Evolutionary conservation across 2,888 invertebrate genomes (phyloP), one percentile per base, ranked within the genome.

Genomic region (Scrobipalpa atriplicella): DNA sequence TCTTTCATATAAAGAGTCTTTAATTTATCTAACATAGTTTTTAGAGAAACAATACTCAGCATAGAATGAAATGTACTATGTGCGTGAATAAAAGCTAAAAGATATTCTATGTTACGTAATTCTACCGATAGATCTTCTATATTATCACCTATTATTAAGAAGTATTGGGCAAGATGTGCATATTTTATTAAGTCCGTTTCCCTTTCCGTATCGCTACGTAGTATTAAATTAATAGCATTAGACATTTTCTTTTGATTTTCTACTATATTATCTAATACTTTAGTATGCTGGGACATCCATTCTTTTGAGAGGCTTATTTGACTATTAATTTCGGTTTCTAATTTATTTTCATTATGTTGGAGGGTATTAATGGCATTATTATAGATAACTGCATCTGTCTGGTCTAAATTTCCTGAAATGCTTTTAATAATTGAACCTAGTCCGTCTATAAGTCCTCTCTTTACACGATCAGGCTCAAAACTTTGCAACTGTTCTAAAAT

Each of bases 321-420:
- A 9, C 58, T 62, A 51, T 54, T 54, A 18, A 54, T 5, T 54
- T 54, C 54, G 5, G 10, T 10, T 7, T 6, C 5, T 18, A 54
- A 2, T 54, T 54, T 54, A 18, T 18, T 3, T 11, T 54, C 6
- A 21, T 54, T 54, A 13, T 60, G 41, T 29, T 68, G n/a, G 29
- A 69, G 47, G 18, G 43, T 36, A 60, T 67, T 66, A n/a, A 71
- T 66, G 13, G 67, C 67, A n/a, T 62, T 62, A 41, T 69, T 43
- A 64, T 64, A 69, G 0, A 29, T 52, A 41, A 41, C 10, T 7
- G 41, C 41, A 41, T 41, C 41, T 41, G 41, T 6, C 1, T 41
- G 11, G 41, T 70, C 68, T 3, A 70, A 29, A 19, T 69, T 69
- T 10, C 69, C 68, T 0, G 68, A 62, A 19, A 56, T 56, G 10